These are phyloP conservation scores for Bemisia tabaci DNA, from an alignment of 1,140 invertebrate genomes.

Conservation along the genomic window DNA sequence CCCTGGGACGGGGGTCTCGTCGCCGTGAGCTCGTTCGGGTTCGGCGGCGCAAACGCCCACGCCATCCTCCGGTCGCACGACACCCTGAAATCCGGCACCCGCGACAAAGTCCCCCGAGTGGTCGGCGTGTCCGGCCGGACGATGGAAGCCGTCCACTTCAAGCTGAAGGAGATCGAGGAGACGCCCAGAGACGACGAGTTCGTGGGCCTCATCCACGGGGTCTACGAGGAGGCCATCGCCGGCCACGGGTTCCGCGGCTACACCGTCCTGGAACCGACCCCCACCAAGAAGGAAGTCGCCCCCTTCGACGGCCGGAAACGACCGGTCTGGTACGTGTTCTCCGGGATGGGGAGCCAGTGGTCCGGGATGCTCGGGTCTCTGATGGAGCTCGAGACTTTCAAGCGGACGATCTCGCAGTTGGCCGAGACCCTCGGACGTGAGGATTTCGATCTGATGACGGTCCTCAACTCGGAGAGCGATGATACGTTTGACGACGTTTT, in stretches of 20 bases:
- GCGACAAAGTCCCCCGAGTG: constrained; percentile 18
- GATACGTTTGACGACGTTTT: constrained; percentile 36
- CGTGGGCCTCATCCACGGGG: constrained; percentile 29
- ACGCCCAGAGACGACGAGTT: constrained; percentile 13
- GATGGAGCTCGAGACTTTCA: constrained; percentile 38
- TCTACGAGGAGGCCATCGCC: constrained; percentile 9
- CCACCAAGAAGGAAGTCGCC: constrained; percentile 34
- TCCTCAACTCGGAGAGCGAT: constrained; percentile 35
- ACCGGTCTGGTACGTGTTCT: constrained; percentile 47
- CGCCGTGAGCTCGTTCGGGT: constrained; percentile 57
- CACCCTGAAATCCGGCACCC: constrained; percentile 19
- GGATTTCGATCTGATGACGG: constrained; percentile 43
- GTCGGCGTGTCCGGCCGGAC: constrained; percentile 21
- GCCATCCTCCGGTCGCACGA: constrained; percentile 36
- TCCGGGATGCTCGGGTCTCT: constrained; percentile 41
- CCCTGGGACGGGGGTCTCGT: constrained; percentile 41
- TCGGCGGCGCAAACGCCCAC: constrained; percentile 52
- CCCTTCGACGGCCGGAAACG: constrained; percentile 24
- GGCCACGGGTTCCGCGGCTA: constrained; percentile 44
- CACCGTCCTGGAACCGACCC: constrained; percentile 39
- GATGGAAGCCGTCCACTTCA: constrained; percentile 8
- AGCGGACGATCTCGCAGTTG: constrained; percentile 33
- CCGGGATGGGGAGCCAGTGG: constrained; percentile 54
- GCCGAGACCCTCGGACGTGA: constrained; percentile 20
- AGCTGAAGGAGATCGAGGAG: constrained; percentile 11